Conservation (phyloP, 2,113 vertebrate species). For the Columba livia region DNA sequence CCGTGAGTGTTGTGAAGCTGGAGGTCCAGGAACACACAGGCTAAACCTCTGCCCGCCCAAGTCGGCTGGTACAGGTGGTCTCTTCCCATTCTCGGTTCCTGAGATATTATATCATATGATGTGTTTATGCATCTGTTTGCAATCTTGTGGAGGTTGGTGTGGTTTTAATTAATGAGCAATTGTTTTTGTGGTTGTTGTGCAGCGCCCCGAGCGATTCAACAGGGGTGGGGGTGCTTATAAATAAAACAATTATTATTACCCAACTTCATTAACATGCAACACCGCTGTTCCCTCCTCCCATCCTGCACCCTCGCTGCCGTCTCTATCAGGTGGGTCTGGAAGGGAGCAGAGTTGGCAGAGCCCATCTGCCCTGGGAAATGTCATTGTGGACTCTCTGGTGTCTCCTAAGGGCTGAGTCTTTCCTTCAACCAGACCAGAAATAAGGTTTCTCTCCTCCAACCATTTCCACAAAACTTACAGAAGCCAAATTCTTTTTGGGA, state of each 20-base stretch:
- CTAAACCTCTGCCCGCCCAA: not conserved
- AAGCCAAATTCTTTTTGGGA: not conserved
- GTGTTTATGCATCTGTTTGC: conserved; percentile 62
- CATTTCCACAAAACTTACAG: not conserved
- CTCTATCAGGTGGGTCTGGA: not conserved
- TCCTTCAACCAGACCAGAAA: not conserved
- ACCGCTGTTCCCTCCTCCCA: not conserved
- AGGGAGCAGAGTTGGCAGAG: not conserved
- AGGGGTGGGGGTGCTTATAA: conserved; percentile 65
- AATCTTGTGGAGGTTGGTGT: conserved; percentile 36
- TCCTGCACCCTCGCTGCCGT: not conserved
- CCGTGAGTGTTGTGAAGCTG: not conserved
- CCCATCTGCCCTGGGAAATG: not conserved
- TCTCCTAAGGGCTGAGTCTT: not conserved
- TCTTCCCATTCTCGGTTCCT: conserved; percentile 18
- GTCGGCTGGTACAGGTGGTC: conserved; percentile 51
- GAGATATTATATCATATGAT: conserved; percentile 46
- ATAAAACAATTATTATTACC: conserved; percentile 56
- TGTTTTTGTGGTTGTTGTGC: conserved; percentile 63
- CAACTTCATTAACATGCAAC: conserved; percentile 49
- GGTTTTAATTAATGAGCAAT: conserved; percentile 72
- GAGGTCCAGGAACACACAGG: not conserved
- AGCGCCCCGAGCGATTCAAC: conserved; percentile 21
- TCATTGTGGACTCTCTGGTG: not conserved
- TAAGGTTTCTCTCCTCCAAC: not conserved